These are phyloP conservation scores for Toxotes chatareus DNA, from an alignment of 2,113 vertebrate species.

Conservation along the genomic window DNA sequence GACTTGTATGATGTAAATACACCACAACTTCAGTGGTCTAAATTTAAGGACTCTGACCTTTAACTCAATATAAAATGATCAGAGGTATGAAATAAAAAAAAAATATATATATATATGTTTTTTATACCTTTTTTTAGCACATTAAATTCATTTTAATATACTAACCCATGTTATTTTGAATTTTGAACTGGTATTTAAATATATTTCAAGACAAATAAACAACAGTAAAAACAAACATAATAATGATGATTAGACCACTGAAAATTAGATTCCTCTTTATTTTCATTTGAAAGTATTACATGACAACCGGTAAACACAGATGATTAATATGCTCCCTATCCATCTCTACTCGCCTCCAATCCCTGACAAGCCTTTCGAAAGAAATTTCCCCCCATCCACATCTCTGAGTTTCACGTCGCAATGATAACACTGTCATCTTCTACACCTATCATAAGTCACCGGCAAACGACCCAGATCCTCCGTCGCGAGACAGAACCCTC, in stretches of 20 bases:
- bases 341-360: slow-evolving; percentile 45
- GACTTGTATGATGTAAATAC: slow-evolving; percentile 35
- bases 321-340: slow-evolving; percentile 49
- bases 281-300: slow-evolving; percentile 23
- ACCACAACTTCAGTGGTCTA: slow-evolving; percentile 19
- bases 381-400: slow-evolving; percentile 52
- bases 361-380: slow-evolving; percentile 61
- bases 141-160: background rate
- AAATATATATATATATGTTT: no score
- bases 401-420: slow-evolving; percentile 59
- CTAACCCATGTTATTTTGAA: background rate
- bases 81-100: background rate
- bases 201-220: background rate
- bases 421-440: slow-evolving; percentile 77
- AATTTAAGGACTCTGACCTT: slow-evolving; percentile 26
- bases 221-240: background rate
- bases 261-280: slow-evolving; percentile 6
- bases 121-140: no score
- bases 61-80: slow-evolving; percentile 7
- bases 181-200: background rate
- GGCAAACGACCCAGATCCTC: slow-evolving; percentile 78
- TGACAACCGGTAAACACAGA: slow-evolving; percentile 42
- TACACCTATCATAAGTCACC: slow-evolving; percentile 80
- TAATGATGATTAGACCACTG: background rate
- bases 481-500: slow-evolving; percentile 74